These are phyloP conservation scores for Poecilus cupreus DNA, from an alignment of 2,888 invertebrate genomes.

Conservation along the genomic window DNA sequence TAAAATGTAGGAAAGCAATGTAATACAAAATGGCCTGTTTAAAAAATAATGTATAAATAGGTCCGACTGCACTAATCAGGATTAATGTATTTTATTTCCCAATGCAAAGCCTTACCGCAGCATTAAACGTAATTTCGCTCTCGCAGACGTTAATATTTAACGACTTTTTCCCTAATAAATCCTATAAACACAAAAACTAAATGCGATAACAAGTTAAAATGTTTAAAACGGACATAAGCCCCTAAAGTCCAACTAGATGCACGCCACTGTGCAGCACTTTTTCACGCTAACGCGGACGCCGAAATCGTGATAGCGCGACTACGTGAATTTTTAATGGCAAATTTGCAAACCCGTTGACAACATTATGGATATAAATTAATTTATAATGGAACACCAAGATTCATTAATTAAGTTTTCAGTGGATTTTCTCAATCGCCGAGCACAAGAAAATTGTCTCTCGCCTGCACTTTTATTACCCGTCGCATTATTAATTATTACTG, in stretches of 20 bases:
- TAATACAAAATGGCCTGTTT: background rate
- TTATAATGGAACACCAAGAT: slow-evolving; percentile 55
- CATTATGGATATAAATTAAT: slow-evolving; percentile 56
- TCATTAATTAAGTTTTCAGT: slow-evolving; percentile 51
- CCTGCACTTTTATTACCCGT: slow-evolving; percentile 36
- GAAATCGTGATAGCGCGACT: slow-evolving; percentile 44
- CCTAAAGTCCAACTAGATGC: background rate
- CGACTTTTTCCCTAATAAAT: slow-evolving; percentile 5
- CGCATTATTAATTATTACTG: slow-evolving; percentile 43
- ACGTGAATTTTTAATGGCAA: slow-evolving; percentile 52
- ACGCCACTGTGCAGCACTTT: background rate
- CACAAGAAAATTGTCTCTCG: slow-evolving; percentile 29
- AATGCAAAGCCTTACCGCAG: background rate
- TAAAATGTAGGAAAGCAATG: background rate
- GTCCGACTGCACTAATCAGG: background rate
- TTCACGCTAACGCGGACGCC: slow-evolving; percentile 1
- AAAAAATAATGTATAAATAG: background rate
- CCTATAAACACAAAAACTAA: slow-evolving; percentile 20
- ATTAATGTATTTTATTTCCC: slow-evolving; percentile 15
- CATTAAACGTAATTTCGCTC: background rate
- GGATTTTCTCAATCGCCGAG: slow-evolving; percentile 28
- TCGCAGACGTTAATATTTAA: background rate
- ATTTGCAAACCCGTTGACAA: slow-evolving; percentile 52
- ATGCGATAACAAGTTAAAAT: background rate
- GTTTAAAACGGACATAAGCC: slow-evolving; percentile 9